Evolutionary conservation across 2,888 invertebrate genomes (phyloP).

Genomic region (Hololepta plana): DNA sequence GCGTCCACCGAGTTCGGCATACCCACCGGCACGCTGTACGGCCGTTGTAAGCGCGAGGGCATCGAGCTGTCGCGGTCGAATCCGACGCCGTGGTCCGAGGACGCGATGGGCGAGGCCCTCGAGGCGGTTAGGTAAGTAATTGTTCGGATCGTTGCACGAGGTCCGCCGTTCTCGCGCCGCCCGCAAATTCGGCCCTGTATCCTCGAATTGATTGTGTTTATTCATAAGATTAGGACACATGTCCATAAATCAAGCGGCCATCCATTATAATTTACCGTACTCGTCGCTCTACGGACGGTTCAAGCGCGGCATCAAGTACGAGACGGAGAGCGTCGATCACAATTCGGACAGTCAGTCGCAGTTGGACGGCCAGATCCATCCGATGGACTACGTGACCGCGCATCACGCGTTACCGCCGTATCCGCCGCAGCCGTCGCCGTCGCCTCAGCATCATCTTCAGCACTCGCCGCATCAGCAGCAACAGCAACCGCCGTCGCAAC

Average conservation of each 20-base stretch:
- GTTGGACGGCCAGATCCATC: conserved; percentile 18
- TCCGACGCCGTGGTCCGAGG: conserved; percentile 90
- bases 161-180: no score
- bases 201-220: neutral
- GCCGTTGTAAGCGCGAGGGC: conserved; percentile 76
- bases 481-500: no score
- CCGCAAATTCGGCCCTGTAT: no score
- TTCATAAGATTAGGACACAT: conserved; percentile 74
- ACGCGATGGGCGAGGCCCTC: conserved; percentile 78
- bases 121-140: conserved; percentile 61
- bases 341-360: conserved; percentile 24
- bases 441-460: no score
- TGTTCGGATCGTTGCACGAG: no score
- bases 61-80: conserved; percentile 76
- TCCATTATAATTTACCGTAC: conserved; percentile 79
- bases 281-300: conserved; percentile 79
- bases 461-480: no score
- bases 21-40: conserved; percentile 76
- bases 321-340: conserved; percentile 29
- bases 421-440: conserved; percentile 20
- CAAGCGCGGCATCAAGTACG: conserved; percentile 66
- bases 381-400: conserved; percentile 23
- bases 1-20: conserved; percentile 77
- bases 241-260: conserved; percentile 87
- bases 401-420: conserved; percentile 21